Percentiles rank a stretch among this genome's conserved stretches.
phyloP scores from a whole-genome alignment of 2,113 vertebrate genomes.

The Galbula dea region DNA sequence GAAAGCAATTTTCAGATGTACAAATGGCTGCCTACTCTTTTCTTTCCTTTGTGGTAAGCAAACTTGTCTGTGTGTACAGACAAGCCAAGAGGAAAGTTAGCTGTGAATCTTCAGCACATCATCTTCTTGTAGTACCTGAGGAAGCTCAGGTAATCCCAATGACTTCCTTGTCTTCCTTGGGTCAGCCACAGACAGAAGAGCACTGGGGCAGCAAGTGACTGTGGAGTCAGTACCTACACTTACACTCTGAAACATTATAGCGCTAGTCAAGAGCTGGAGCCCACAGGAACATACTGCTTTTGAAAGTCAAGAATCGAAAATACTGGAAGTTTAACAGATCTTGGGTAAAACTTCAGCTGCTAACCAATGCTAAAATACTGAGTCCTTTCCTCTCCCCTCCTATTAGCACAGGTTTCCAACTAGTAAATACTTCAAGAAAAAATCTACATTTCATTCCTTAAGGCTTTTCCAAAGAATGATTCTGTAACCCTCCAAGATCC shows the following conservation, averaged over 20 bases:
- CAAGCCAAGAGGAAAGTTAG: background rate
- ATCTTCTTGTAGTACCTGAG: background rate
- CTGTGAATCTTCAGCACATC: background rate
- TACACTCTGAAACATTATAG: background rate
- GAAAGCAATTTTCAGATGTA: background rate
- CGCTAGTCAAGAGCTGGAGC: background rate
- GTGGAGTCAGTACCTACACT: background rate
- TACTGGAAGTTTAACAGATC: background rate
- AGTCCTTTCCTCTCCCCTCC: background rate
- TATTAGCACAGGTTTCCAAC: background rate
- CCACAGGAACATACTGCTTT: background rate
- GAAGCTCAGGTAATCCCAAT: background rate
- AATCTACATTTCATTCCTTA: background rate
- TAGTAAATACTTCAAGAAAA: background rate
- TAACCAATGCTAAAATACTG: accelerated
- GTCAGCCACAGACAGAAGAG: background rate
- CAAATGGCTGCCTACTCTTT: background rate
- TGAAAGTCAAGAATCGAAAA: background rate
- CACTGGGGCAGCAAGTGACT: background rate
- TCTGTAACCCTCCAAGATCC: background rate
- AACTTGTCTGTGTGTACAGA: accelerated
- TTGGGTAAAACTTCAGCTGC: background rate
- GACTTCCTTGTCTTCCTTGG: background rate
- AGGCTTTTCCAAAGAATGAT: background rate
- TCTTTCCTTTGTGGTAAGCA: background rate